Base-by-base conservation (phyloP, 2,113 vertebrate species). In the Raja brachyura region DNA sequence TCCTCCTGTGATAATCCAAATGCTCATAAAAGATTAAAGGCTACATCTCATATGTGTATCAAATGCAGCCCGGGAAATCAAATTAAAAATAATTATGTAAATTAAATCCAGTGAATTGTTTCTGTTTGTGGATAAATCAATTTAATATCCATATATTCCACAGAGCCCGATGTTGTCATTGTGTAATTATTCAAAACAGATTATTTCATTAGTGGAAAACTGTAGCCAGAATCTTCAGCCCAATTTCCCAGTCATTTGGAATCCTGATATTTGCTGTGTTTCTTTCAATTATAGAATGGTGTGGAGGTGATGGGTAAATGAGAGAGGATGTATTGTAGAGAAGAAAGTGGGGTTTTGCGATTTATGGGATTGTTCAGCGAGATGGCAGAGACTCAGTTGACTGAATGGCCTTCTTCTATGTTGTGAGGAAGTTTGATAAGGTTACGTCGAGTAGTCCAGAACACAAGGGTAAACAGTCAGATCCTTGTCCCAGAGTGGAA, bases 71-170 rank as follows among this genome's bases (percentile, higher is more conserved):
- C 25, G 13, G 83, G 28, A 86, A 86, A 86, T 61, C 63, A 28
- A 86, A 86, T 86, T 86, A 86, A 63, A 63, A 86, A 63, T 86
- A 86, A 86, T 63, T 86, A 86, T 63, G 56, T 63, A 86, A 63
- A 63, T 86, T 61, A 86, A 86, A 86, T 31, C 59, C 83, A 86
- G 56, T n/a, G 59, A 63, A 61, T 86, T 86, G 83, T 86, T 86
- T 86, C 56, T 61, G 28, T 63, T 59, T 86, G 59, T 63, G 83
- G 28, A 86, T 86, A 86, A 86, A 86, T 86, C 28, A n/a, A 63
- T 63, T 63, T 86, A 63, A 63, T 63, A 86, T 86, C 56, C 83
- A 63, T 18, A 63, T 86, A 86, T 86, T 86, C 56, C 83, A 86
- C 83, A 16, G 83, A n/a, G 83, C 56, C 28, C 83, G 6, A 31